Conservation (phyloP, 2,797 vertebrate species). For the Balearica regulorum region DNA sequence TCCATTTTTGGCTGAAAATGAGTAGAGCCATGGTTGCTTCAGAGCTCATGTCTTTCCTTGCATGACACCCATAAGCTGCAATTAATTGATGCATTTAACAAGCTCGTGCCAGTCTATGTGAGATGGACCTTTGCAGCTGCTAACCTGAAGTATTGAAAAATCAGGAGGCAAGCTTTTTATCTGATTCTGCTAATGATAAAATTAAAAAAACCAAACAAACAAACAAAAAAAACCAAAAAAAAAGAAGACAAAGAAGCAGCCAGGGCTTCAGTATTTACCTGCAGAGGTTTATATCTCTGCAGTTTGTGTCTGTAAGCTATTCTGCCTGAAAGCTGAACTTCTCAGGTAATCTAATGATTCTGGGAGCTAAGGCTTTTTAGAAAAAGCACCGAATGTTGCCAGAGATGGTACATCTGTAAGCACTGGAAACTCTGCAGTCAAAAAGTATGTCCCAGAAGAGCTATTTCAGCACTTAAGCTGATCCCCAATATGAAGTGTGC, state of each 20-base stretch:
- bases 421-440: neutral
- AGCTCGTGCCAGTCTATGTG: neutral
- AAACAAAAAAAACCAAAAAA: too few species aligned
- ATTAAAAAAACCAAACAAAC: neutral
- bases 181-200: neutral
- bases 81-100: neutral
- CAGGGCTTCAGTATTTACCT: neutral
- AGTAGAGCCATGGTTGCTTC: neutral
- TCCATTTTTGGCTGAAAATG: neutral
- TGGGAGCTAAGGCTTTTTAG: neutral
- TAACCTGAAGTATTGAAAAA: neutral
- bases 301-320: neutral
- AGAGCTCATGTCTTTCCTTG: neutral
- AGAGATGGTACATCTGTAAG: neutral
- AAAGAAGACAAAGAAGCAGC: neutral
- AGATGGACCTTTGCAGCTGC: neutral
- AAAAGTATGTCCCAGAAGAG: neutral
- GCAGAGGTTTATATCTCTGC: neutral
- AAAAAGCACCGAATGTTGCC: neutral
- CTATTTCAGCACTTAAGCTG: neutral
- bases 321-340: neutral
- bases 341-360: neutral
- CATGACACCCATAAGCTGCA: neutral
- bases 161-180: neutral
- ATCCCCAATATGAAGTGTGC: neutral